Conservation (phyloP, 2,888 invertebrate species). For the Gastrophysa polygoni region DNA sequence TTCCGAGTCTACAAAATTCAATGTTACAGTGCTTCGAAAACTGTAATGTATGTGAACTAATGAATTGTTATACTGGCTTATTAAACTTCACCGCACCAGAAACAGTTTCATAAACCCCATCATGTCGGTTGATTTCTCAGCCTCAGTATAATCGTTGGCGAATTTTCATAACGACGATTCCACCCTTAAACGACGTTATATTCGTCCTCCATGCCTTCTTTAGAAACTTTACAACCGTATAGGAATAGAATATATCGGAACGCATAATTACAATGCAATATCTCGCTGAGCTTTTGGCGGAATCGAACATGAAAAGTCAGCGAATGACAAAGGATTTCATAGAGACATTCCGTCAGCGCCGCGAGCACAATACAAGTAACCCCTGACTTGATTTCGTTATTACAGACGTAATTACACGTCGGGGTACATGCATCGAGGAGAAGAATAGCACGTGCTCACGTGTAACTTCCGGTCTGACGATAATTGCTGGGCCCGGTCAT, state of each 20-base stretch:
- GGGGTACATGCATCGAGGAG: too few species aligned
- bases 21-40: too few species aligned
- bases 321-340: slow-evolving; percentile 26
- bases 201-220: background rate
- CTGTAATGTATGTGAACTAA: too few species aligned
- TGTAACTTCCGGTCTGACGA: slow-evolving; percentile 53
- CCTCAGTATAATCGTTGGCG: background rate
- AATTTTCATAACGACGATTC: background rate
- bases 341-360: slow-evolving; percentile 34
- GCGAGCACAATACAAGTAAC: slow-evolving; percentile 47
- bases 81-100: too few species aligned
- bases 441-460: slow-evolving; percentile 52
- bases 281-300: slow-evolving; percentile 45
- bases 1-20: too few species aligned
- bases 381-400: slow-evolving; percentile 43
- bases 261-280: slow-evolving; percentile 47
- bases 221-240: slow-evolving; percentile 33
- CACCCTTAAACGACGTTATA: background rate
- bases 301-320: slow-evolving; percentile 36
- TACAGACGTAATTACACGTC: slow-evolving; percentile 45
- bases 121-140: too few species aligned
- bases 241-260: too few species aligned
- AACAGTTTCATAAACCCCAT: too few species aligned
- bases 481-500: slow-evolving; percentile 47
- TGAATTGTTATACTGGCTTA: too few species aligned